Base-by-base conservation (phyloP, 2,888 invertebrate species). In the Dasypogon diadema region DNA sequence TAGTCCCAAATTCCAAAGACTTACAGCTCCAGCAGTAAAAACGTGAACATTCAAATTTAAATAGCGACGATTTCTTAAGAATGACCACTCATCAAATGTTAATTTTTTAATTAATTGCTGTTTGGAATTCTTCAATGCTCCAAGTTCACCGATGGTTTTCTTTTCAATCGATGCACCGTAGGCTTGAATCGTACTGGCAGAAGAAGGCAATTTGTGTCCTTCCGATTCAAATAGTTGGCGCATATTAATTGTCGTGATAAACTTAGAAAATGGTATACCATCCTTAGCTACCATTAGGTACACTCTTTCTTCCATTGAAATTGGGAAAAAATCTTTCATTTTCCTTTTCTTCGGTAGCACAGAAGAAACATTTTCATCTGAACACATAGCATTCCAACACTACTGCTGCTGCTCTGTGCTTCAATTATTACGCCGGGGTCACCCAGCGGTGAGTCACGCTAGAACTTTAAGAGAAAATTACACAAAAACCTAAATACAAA, bases 161-260 rank as follows among this genome's bases (percentile, higher is more conserved):
- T 48, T 48, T 48, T 48, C 1, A 48, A 16, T 48, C 16, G n/a
- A 2, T 14, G n/a, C n/a, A n/a, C n/a, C n/a, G n/a, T n/a, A n/a
- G n/a, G n/a, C n/a, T n/a, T n/a, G n/a, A 12, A 48, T 48, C 16
- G 48, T 12, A 48, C 16, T n/a, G 16, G n/a, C 48, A 48, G 2
- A 48, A 16, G 48, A n/a, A 48, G 5, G 48, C 48, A 48, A 48
- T 48, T n/a, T 48, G 16, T 48, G 48, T 10, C 48, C 48, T 48
- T 48, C 5, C n/a, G 48, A n/a, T 48, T 48, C 48, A n/a, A 48
- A 3, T 16, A 48, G n/a, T 48, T 48, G 1, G n/a, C 48, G 48
- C 16, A 48, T 14, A 2, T 48, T 14, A 48, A 48, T 48, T 16
- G 48, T n/a, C 16, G 48, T 48, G 14, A 16, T 48, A 48, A 48